Evolutionary conservation across 1,140 invertebrate genomes (phyloP).

Genomic region (Lutraria rhynchaena): DNA sequence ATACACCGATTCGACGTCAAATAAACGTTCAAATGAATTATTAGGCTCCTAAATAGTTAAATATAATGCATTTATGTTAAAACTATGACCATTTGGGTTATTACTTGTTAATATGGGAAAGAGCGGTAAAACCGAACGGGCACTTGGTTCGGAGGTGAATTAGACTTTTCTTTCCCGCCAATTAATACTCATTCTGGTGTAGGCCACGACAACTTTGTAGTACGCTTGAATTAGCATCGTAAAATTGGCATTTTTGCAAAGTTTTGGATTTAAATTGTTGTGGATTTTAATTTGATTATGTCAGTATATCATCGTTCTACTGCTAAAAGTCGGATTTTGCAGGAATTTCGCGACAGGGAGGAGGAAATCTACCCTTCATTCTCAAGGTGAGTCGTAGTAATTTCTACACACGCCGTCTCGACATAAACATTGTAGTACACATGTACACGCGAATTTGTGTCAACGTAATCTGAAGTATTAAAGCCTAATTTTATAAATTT

Average conservation of each 20-base stretch:
- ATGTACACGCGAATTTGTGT: constrained; percentile 52
- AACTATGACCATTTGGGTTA: no score
- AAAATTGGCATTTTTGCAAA: constrained; percentile 35
- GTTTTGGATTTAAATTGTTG: constrained; percentile 26
- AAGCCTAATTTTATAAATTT: background rate
- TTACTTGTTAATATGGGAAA: background rate
- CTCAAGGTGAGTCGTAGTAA: constrained; percentile 63
- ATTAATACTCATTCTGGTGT: constrained; percentile 64
- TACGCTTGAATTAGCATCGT: constrained; percentile 59
- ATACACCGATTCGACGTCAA: no score
- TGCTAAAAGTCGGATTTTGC: constrained; percentile 56
- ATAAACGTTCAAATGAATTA: no score
- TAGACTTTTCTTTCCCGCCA: constrained; percentile 56
- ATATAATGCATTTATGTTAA: background rate
- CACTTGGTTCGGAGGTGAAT: constrained; percentile 54
- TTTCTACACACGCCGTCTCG: constrained; percentile 59
- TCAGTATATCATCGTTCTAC: constrained; percentile 59
- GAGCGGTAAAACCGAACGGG: constrained; percentile 35
- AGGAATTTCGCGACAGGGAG: constrained; percentile 56
- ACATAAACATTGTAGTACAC: constrained; percentile 65
- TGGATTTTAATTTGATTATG: constrained; percentile 34
- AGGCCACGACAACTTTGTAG: constrained; percentile 62
- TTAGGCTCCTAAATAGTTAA: no score
- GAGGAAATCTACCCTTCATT: constrained; percentile 56
- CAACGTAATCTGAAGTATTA: background rate